Conservation (phyloP, 2,113 vertebrate genomes). For the Orthochromis malagaraziensis region DNA sequence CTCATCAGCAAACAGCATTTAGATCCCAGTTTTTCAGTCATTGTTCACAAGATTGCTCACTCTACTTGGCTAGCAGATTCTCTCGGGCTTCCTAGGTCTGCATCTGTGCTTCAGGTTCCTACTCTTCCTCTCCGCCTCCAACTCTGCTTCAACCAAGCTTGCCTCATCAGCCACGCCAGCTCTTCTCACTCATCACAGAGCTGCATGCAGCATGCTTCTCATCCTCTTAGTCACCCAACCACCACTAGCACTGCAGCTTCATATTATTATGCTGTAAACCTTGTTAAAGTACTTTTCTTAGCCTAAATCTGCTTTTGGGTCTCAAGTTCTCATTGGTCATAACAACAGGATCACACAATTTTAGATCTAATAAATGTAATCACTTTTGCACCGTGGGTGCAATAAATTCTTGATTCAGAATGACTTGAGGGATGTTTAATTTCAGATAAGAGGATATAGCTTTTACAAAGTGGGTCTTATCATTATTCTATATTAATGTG, state of each 20-base stretch:
- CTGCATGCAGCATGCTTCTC: neutral
- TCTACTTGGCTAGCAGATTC: neutral
- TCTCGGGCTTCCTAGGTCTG: neutral
- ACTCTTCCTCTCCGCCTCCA: neutral
- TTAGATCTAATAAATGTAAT: conserved; percentile 36
- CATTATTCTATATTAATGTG: neutral
- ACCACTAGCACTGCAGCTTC: neutral
- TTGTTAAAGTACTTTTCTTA: neutral
- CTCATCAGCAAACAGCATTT: neutral
- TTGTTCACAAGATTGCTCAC: neutral
- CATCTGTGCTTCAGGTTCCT: neutral
- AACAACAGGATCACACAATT: conserved; percentile 17
- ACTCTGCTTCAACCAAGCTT: neutral
- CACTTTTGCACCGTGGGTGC: neutral
- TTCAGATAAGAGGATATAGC: conserved; percentile 29
- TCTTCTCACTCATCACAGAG: neutral
- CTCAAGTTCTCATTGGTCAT: neutral
- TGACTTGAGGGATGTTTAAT: conserved; percentile 37
- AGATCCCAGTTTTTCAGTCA: neutral
- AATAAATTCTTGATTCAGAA: conserved; percentile 13
- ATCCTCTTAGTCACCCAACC: neutral
- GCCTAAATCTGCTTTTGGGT: neutral
- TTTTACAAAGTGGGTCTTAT: conserved; percentile 27
- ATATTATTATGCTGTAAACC: neutral
- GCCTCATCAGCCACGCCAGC: neutral